phyloP scores from a whole-genome alignment of 2,888 invertebrate species.

The Ptilodon capucinus region DNA sequence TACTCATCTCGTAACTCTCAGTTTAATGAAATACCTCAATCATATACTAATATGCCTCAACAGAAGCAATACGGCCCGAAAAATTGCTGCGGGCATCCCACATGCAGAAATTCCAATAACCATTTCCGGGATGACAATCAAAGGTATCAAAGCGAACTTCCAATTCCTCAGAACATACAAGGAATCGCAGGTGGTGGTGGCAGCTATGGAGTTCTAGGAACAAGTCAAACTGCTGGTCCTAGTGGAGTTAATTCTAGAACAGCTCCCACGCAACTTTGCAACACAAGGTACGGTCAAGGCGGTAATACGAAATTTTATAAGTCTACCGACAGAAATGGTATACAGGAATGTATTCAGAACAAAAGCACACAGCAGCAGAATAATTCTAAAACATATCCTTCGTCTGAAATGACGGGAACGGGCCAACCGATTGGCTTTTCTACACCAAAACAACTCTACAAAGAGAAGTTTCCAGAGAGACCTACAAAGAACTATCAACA shows the following conservation, averaged over 20 bases:
- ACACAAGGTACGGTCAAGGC: background rate
- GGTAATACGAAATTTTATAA: background rate
- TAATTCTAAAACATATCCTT: background rate
- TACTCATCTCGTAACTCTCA: background rate
- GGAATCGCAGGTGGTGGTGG: slow-evolving; percentile 6
- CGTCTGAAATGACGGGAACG: background rate
- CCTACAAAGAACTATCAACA: slow-evolving; percentile 21
- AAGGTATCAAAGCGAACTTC: background rate
- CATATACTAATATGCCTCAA: background rate
- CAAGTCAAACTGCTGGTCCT: slow-evolving; percentile 14
- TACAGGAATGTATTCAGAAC: slow-evolving; percentile 1
- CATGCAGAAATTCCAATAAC: background rate
- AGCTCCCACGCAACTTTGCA: background rate
- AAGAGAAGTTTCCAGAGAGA: slow-evolving; percentile 1
- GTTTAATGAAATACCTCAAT: background rate
- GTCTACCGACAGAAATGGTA: slow-evolving; percentile 6
- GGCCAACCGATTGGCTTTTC: background rate
- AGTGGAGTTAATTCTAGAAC: slow-evolving; percentile 1
- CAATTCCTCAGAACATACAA: background rate
- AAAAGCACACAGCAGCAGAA: background rate
- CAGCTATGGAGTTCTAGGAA: slow-evolving; percentile 8
- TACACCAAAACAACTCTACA: background rate
- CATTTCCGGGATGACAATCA: background rate
- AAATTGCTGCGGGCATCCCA: background rate
- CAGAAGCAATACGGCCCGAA: background rate